phyloP scores from a whole-genome alignment of 2,113 vertebrate species.

The Austrofundulus limnaeus region DNA sequence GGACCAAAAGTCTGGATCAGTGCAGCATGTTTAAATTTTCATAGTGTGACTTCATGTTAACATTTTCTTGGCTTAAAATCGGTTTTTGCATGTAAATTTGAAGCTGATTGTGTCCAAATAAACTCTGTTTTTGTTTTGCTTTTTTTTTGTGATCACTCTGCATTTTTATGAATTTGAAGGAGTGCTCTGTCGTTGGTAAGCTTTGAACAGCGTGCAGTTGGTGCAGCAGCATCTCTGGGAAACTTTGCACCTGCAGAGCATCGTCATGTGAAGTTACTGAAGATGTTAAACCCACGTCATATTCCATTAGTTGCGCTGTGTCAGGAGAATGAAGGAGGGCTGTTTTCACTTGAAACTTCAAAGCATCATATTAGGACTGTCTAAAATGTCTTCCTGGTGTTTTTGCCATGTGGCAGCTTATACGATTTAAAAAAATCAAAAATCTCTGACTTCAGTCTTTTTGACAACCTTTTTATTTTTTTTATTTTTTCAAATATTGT shows the following conservation, averaged over 20 bases:
- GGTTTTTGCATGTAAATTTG: neutral
- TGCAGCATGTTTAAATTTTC: neutral
- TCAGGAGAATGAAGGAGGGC: neutral
- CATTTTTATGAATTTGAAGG: neutral
- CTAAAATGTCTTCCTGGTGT: too few relatives aligned
- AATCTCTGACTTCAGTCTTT: too few relatives aligned
- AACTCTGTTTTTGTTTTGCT: neutral
- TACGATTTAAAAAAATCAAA: too few relatives aligned
- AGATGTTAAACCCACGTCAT: neutral
- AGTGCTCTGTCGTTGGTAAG: slow-evolving; percentile 12
- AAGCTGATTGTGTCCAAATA: neutral
- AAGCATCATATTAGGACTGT: too few relatives aligned
- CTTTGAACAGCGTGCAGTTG: slow-evolving; percentile 16
- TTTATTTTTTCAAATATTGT: too few relatives aligned
- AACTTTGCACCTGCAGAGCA: slow-evolving; percentile 25
- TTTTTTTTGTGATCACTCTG: neutral
- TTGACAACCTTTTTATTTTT: too few relatives aligned
- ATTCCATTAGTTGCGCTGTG: neutral
- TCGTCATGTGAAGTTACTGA: neutral
- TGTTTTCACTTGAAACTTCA: neutral
- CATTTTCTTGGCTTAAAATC: neutral
- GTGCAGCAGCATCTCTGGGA: slow-evolving; percentile 2
- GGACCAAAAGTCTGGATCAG: too few relatives aligned
- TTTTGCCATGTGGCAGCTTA: too few relatives aligned
- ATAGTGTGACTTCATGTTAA: neutral